Evolutionary conservation across 2,888 invertebrate species (phyloP), one percentile per base, ranked within the genome.

Genomic region (Brenthis ino): DNA sequence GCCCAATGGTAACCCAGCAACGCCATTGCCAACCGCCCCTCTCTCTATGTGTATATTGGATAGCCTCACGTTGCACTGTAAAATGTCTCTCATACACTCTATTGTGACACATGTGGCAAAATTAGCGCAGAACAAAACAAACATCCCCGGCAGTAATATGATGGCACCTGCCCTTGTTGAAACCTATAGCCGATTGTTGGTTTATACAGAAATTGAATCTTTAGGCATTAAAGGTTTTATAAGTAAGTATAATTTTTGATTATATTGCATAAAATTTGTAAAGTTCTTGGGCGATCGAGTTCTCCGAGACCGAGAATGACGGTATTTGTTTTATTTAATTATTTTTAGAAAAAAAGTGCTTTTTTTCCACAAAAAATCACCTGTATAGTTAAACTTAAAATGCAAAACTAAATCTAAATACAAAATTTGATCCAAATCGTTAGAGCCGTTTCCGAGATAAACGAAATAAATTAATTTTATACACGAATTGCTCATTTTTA

Each of bases 191-290:
- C 94, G 99, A 64, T 91, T 99, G 16, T 89, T 99, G 64, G 98
- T 99, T 0, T 99, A 99, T 82, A 98, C 98, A 11, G 99, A 99
- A 93, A 99, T 99, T 66, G 99, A 99, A 86, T 98, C 98, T 16
- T 93, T 99, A 63, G 99, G 99, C 47, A 98, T 99, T 72, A 99
- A 99, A 91, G 98, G 98, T 65, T 99, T 99, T 85, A 96, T 99
- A 77, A 96, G 98, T 96, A 87, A 94, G 95, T 93, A 71, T 63
- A 53, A 53, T 57, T n/a, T 55, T 16, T 37, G n/a, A 69, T 63
- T 53, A 13, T 51, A 20, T 8, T 54, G n/a, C 12, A 43, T 61
- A 28, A 50, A 13, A 56, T 56, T 57, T 14, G 13, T 57, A 28
- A 28, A 33, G 16, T 20, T 2, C 12, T 20, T 54, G 24, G 16